phyloP scores from a whole-genome alignment of 2,113 vertebrate genomes.

The Sus scrofa region T2T-Sscrofa CM000812.6:77525501-77526000 shows the following conservation, averaged over 20 bases:
- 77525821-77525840: background rate
- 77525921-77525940: background rate
- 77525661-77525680: conserved; percentile 40
- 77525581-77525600: too few relatives aligned
- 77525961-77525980: background rate
- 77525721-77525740: conserved; percentile 26
- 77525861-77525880: background rate
- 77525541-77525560: too few relatives aligned
- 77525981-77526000: conserved; percentile 13
- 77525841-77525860: background rate
- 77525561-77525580: too few relatives aligned
- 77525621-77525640: too few relatives aligned
- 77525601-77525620: too few relatives aligned
- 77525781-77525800: background rate
- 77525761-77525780: background rate
- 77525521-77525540: conserved; percentile 11
- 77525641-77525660: background rate
- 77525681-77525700: conserved; percentile 23
- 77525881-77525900: background rate
- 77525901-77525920: background rate
- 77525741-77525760: background rate
- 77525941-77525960: background rate
- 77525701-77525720: conserved; percentile 9
- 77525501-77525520: conserved; percentile 42
- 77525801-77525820: background rate